phyloP scores from a whole-genome alignment of 2,113 vertebrate species.

The Cromileptes altivelis region DNA sequence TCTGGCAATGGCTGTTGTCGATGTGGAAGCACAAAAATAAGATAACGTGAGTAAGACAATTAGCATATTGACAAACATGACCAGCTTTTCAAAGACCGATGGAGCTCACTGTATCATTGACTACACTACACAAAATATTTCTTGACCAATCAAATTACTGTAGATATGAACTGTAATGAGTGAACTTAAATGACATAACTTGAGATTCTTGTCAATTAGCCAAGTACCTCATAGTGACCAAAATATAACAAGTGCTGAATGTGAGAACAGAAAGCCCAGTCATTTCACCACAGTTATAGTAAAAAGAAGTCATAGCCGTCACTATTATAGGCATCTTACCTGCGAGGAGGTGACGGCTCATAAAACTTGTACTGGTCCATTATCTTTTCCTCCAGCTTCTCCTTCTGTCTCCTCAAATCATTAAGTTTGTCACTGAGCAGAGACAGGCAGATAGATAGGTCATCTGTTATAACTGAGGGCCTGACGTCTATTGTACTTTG shows the following conservation, averaged over 20 bases:
- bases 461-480: background rate
- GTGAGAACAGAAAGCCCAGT: background rate
- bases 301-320: background rate
- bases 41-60: background rate
- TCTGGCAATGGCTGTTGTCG: too few species aligned
- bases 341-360: slow-evolving; percentile 95
- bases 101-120: background rate
- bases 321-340: slow-evolving; percentile 79
- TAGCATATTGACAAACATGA: background rate
- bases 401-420: slow-evolving; percentile 96
- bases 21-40: background rate
- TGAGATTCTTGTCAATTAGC: background rate
- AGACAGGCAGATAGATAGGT: slow-evolving; percentile 1
- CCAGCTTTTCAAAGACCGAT: background rate
- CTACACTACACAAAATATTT: background rate
- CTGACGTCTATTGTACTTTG: background rate
- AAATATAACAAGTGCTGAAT: background rate
- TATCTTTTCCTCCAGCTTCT: slow-evolving; percentile 99
- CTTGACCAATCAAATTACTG: background rate
- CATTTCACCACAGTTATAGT: background rate
- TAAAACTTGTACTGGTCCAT: slow-evolving; percentile 99
- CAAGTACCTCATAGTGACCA: background rate
- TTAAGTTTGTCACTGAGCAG: slow-evolving; percentile 94
- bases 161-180: background rate
- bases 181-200: background rate